Conservation (phyloP, 2,113 vertebrate species). For the Sceloporus undulatus region DNA sequence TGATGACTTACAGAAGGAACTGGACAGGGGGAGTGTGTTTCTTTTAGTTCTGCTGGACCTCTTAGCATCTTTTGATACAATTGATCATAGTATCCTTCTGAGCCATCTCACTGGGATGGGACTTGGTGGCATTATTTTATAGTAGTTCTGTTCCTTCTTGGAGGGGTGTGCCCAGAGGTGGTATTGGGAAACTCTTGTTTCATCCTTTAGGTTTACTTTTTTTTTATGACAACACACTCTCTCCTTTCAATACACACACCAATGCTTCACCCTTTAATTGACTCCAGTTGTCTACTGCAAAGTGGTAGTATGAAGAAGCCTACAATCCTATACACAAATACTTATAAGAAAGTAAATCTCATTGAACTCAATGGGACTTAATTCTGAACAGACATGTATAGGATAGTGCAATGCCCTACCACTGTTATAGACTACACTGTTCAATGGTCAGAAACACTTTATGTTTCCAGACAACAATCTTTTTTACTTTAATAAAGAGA, state of each 20-base stretch:
- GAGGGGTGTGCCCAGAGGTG: too few species aligned
- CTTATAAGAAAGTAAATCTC: not conserved
- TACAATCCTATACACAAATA: not conserved
- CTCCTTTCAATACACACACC: not conserved
- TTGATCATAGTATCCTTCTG: too few species aligned
- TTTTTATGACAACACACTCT: not conserved
- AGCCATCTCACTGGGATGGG: too few species aligned
- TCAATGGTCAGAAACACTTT: not conserved
- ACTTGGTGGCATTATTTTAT: too few species aligned
- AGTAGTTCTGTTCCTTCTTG: too few species aligned
- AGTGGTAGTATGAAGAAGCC: not conserved
- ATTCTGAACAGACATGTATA: not conserved
- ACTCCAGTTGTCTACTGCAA: not conserved
- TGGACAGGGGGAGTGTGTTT: too few species aligned
- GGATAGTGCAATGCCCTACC: not conserved
- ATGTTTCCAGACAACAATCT: not conserved
- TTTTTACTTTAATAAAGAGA: not conserved
- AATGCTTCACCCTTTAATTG: not conserved
- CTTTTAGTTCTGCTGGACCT: too few species aligned
- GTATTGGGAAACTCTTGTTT: too few species aligned
- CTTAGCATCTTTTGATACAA: too few species aligned
- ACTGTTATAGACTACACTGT: not conserved
- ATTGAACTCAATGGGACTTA: not conserved
- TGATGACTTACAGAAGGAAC: too few species aligned
- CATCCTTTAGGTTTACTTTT: not conserved